Conservation (phyloP, 2,888 invertebrate species). For the Hyposoter didymator region DNA sequence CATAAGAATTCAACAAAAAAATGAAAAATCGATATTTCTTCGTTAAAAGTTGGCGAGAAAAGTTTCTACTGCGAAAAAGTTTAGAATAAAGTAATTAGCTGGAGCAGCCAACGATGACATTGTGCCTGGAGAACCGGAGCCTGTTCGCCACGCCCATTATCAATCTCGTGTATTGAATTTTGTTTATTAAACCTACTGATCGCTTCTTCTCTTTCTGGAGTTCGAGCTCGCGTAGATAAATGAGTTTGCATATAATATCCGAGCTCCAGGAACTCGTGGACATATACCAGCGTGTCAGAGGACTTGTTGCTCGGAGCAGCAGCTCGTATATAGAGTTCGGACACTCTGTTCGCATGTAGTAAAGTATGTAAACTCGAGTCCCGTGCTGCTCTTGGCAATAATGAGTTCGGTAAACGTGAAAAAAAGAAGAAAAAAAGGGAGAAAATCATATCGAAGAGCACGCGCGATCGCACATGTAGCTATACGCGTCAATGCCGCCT, state of each 20-base stretch:
- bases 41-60: too few relatives aligned
- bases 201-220: slow-evolving; percentile 42
- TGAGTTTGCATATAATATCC: slow-evolving; percentile 63
- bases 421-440: slow-evolving; percentile 12
- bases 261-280: slow-evolving; percentile 46
- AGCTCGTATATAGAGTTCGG: slow-evolving; percentile 10
- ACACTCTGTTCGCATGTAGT: slow-evolving; percentile 40
- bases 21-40: background rate
- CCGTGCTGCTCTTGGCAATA: slow-evolving; percentile 71
- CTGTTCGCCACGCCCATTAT: background rate
- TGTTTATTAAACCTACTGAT: background rate
- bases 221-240: slow-evolving; percentile 53
- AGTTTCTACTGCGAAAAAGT: background rate
- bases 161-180: background rate
- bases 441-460: slow-evolving; percentile 48
- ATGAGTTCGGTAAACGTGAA: slow-evolving; percentile 76
- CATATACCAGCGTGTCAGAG: slow-evolving; percentile 27
- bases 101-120: background rate
- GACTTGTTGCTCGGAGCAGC: slow-evolving; percentile 37
- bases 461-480: slow-evolving; percentile 55
- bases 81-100: background rate
- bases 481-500: slow-evolving; percentile 33
- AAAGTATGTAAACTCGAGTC: slow-evolving; percentile 72
- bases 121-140: too few relatives aligned
- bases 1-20: too few relatives aligned